Base-by-base conservation (phyloP, 2,888 invertebrate genomes). In the Stratiomys singularior region DNA sequence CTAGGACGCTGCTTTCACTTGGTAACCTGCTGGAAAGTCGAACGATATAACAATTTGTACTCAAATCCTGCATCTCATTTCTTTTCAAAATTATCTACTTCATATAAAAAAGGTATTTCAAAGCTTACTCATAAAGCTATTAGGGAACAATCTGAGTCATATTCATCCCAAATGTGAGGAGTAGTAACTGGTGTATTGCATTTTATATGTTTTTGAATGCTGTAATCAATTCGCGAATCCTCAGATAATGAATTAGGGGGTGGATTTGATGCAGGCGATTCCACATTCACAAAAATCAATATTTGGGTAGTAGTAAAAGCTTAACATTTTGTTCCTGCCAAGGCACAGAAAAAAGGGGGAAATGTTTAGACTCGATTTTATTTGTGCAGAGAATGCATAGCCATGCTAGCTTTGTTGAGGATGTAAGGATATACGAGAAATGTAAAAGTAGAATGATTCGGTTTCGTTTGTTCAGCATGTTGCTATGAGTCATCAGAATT, bases 161-260 rank as follows among this genome's bases (percentile, higher is more conserved):
- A 9, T 9, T 37, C 37, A 37, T 9, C 37, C 37, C 63, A 63
- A 25, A 63, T n/a, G n/a, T n/a, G 27, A n/a, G 15, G 23, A 25
- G 60, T 0, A 25, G 15, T 5, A 52, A 15, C 0, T 7, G 52
- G 52, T 25, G 7, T 18, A 69, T 13, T 69, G 69, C 69, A 69
- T 46, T 69, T 25, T 69, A 69, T 69, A 46, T 69, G 46, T 15
- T 69, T 69, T 69, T 23, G 25, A 23, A 69, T 47, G 69, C 15
- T 25, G 47, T 46, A 69, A 47, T 46, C 69, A 69, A 69, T 46
- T 69, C n/a, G 47, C 13, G 9, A 3, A 37, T 47, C 47, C 46
- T 69, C 69, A 69, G 69, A 69, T 47, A 69, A 69, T 69, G 47
- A 69, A 47, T 69, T 69, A 9, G 9, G 46, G 69, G 69, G 30